phyloP scores from a whole-genome alignment of 1,140 invertebrate genomes.

The Pseudomyrmex dendroicus region DNA sequence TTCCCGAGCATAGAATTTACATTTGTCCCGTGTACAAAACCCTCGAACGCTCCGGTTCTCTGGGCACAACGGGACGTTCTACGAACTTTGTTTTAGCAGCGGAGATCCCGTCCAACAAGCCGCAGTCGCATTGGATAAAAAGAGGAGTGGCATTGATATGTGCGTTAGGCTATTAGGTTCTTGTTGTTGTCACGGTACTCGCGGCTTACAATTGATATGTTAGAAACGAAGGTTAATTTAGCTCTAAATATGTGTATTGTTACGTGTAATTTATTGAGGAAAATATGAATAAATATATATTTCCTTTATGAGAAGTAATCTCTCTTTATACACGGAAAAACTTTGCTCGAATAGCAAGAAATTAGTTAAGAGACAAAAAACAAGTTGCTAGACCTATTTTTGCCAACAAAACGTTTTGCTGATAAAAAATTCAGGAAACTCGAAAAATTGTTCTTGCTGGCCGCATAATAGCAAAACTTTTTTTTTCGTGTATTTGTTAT shows the following conservation, averaged over 20 bases:
- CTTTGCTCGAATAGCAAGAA: too few species aligned
- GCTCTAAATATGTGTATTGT: not conserved
- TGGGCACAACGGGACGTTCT: slow-evolving; percentile 92
- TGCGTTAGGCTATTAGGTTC: slow-evolving; percentile 89
- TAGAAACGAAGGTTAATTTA: not conserved
- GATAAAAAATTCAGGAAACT: too few species aligned
- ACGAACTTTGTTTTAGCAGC: slow-evolving; percentile 92
- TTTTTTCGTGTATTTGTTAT: too few species aligned
- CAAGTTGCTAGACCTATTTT: too few species aligned
- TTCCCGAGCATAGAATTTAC: slow-evolving; percentile 84
- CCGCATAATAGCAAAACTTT: too few species aligned
- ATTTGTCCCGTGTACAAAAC: slow-evolving; percentile 92
- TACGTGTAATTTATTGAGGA: not conserved
- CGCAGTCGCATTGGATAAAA: slow-evolving; percentile 91
- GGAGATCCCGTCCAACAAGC: slow-evolving; percentile 87
- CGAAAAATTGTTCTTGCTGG: too few species aligned
- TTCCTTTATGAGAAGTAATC: too few species aligned
- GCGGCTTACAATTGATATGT: not conserved
- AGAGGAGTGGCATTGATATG: slow-evolving; percentile 91
- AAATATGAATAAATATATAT: too few species aligned
- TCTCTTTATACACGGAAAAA: too few species aligned
- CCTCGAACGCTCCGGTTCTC: slow-evolving; percentile 87
- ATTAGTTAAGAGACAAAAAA: too few species aligned
- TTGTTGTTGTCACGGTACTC: not conserved
- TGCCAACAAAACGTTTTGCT: too few species aligned